A percentile compares a stretch with the other conserved stretches of the same genome.
These are phyloP conservation scores for Cephalopholis sonnerati DNA, from an alignment of 2,113 vertebrate species.

Conservation along the genomic window DNA sequence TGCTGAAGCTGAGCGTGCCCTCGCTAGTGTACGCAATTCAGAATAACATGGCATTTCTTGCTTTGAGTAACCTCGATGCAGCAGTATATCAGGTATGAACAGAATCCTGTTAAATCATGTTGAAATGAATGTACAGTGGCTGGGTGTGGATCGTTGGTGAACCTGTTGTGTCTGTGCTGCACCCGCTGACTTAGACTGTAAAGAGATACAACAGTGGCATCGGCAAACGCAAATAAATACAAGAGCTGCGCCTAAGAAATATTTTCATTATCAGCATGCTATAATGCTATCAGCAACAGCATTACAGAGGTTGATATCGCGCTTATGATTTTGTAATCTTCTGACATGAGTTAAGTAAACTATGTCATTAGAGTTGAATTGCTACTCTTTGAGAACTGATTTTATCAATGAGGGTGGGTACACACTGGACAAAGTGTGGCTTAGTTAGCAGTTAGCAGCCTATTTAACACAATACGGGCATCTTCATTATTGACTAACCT, in stretches of 20 bases:
- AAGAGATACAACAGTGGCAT: neutral
- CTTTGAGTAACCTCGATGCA: conserved; percentile 96
- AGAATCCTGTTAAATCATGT: neutral
- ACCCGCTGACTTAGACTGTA: neutral
- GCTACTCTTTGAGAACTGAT: neutral
- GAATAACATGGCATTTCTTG: conserved; percentile 98
- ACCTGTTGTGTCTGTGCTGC: neutral
- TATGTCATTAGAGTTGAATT: neutral
- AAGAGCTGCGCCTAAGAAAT: too few relatives aligned
- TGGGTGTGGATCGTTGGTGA: neutral
- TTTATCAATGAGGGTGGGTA: neutral
- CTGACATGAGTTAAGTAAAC: neutral
- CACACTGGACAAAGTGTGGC: neutral
- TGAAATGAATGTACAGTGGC: neutral
- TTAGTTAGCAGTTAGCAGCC: too few relatives aligned
- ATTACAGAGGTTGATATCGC: too few relatives aligned
- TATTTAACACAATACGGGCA: too few relatives aligned
- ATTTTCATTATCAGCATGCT: neutral
- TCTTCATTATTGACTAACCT: neutral
- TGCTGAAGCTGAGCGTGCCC: conserved; percentile 94
- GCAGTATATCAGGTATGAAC: conserved; percentile 94
- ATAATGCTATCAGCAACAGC: too few relatives aligned
- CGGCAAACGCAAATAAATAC: neutral
- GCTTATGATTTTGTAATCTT: neutral
- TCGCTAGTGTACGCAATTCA: conserved; percentile 96